A percentile compares a stretch with the other conserved stretches of the same genome.
Evolutionary conservation across 2,113 vertebrate genomes (phyloP).

Genomic region (Clinocottus analis): DNA sequence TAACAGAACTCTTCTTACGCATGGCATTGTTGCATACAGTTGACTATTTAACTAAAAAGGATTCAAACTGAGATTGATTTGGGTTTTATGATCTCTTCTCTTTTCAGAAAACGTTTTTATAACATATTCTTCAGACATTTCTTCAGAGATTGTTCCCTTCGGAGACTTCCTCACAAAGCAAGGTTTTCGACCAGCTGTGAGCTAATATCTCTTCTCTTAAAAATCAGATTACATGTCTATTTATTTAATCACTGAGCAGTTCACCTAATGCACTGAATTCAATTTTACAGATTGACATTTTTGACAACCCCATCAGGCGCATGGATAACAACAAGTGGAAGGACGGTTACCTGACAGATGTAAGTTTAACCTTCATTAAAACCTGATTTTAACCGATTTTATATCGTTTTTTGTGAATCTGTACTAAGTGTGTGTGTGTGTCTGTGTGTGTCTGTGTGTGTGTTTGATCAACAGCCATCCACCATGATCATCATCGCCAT

Average conservation of each 20-base stretch:
- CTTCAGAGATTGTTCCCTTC: conserved; percentile 69
- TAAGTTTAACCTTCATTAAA: conserved; percentile 75
- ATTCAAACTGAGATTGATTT: not conserved
- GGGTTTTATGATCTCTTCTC: not conserved
- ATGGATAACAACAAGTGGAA: conserved; percentile 92
- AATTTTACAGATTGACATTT: conserved; percentile 87
- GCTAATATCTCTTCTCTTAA: not conserved
- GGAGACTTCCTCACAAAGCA: conserved; percentile 72
- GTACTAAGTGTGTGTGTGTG: not conserved
- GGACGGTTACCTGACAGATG: conserved; percentile 90
- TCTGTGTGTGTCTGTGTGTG: not conserved
- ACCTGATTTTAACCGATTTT: not conserved
- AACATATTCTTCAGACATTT: conserved; percentile 71
- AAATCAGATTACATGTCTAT: not conserved
- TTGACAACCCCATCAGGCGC: conserved; percentile 86
- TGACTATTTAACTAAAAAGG: not conserved
- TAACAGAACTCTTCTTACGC: not conserved
- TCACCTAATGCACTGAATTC: not conserved
- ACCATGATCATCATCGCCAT: conserved; percentile 92
- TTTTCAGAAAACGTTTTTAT: conserved; percentile 75
- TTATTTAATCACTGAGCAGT: not conserved
- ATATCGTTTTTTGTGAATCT: not conserved
- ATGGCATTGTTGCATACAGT: not conserved
- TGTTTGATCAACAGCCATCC: conserved; percentile 82
- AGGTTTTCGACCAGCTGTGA: conserved; percentile 72